Base-by-base conservation (phyloP, 2,888 invertebrate species). In the Notodonta dromedarius region DNA sequence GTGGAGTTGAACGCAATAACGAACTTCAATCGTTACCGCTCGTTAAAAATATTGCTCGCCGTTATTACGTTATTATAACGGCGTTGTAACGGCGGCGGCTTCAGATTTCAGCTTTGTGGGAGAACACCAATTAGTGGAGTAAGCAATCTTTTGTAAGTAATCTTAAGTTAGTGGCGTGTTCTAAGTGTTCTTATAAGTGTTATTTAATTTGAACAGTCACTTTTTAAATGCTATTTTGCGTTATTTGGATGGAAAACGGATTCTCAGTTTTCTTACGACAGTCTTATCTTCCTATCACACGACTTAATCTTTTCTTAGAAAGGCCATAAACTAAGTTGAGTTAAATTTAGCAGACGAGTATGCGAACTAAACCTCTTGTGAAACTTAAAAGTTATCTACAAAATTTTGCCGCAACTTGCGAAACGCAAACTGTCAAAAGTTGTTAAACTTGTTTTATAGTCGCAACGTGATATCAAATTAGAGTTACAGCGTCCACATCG, bases 21-120 rank as follows among this genome's bases (percentile, higher is more conserved):
- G 65, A 82, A 85, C 71, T 84, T 85, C 66, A 67, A 61, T 71
- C 81, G 79, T 84, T 78, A 80, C 12, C 61, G 71, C 79, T 81
- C 78, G 78, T 85, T 83, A 80, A 82, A 84, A 83, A 79, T 78
- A 74, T 78, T 77, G 70, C 68, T 66, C 63, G 66, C 64, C 66
- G 63, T 70, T 74, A 72, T 73, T 70, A 64, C 62, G 24, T 2
- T 24, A 68, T 42, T 42, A 42, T 42, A 11, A 42, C 12, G 42
- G 12, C 42, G 42, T 42, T 42, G 6, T 46, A n/a, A 46, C n/a
- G 5, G 13, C n/a, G n/a, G n/a, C 46, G 57, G 50, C 39, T 39
- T 46, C 13, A 7, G 13, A 46, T 46, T 46, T 5, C 11, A 42
- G 42, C 42, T 42, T 42, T 42, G 42, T 42, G 12, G 9, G 42